Evolutionary conservation across 2,113 vertebrate species (phyloP).

Genomic region (Maccullochella peelii): DNA sequence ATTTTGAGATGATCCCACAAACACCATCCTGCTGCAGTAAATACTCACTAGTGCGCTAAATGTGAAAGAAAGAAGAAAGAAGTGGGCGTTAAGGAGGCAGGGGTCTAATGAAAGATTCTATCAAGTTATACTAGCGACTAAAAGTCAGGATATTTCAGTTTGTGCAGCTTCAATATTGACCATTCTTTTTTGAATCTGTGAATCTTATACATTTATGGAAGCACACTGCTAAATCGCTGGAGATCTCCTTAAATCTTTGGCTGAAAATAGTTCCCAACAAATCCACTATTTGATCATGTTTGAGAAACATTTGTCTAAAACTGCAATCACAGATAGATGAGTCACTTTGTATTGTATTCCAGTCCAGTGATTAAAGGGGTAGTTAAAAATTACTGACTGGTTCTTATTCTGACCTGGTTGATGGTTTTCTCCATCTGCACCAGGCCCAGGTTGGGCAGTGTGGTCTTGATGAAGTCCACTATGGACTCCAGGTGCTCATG

Average conservation of each 20-base stretch:
- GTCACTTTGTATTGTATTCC: not conserved
- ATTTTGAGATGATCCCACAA: not conserved
- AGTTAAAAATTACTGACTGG: not conserved
- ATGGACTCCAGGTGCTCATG: conserved; percentile 95
- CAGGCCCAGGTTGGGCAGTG: conserved; percentile 93
- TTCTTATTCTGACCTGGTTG: conserved; percentile 87
- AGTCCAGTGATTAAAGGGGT: not conserved
- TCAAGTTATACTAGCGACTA: not conserved
- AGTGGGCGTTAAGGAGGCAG: too few relatives aligned
- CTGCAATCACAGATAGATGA: not conserved
- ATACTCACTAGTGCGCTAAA: not conserved
- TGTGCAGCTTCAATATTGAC: not conserved
- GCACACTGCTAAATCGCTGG: not conserved
- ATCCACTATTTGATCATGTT: not conserved
- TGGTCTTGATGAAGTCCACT: conserved; percentile 96
- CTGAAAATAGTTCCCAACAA: not conserved
- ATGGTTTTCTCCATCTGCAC: conserved; percentile 99
- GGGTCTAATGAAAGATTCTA: not conserved
- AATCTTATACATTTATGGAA: not conserved
- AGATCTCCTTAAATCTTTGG: not conserved
- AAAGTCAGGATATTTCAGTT: not conserved
- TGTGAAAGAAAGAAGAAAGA: too few relatives aligned
- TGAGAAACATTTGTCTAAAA: not conserved
- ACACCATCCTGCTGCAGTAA: not conserved
- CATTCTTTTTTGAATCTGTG: not conserved